Conservation (phyloP, 2,888 invertebrate genomes). For the Cryptocheilus praepositus region DNA sequence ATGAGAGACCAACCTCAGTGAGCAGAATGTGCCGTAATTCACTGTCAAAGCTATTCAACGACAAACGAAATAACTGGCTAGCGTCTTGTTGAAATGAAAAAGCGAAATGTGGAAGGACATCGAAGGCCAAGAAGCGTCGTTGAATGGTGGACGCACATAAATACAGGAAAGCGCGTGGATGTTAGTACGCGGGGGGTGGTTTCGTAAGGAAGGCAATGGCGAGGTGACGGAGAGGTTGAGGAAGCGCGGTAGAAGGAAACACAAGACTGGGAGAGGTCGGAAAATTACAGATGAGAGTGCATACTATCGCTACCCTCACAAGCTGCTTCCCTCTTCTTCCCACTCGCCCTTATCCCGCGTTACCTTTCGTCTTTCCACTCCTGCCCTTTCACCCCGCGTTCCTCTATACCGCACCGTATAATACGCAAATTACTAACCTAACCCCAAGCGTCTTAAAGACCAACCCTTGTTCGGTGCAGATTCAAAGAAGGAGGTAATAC, state of each 20-base stretch:
- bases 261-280: slow-evolving; percentile 39
- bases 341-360: too few species aligned
- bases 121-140: too few species aligned
- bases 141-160: background rate
- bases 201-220: background rate
- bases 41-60: slow-evolving; percentile 48
- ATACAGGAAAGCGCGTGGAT: background rate
- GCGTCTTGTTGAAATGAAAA: slow-evolving; percentile 56
- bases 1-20: slow-evolving; percentile 3
- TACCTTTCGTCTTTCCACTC: slow-evolving; percentile 7
- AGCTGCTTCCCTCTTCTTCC: slow-evolving; percentile 5
- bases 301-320: slow-evolving; percentile 38
- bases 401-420: slow-evolving; percentile 55
- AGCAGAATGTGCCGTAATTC: slow-evolving; percentile 50
- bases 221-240: slow-evolving; percentile 6
- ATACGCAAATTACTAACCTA: slow-evolving; percentile 70
- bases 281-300: slow-evolving; percentile 65
- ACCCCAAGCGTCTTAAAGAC: slow-evolving; percentile 63
- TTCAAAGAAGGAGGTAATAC: slow-evolving; percentile 63
- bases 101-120: slow-evolving; percentile 15
- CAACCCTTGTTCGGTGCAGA: slow-evolving; percentile 63
- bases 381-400: slow-evolving; percentile 24
- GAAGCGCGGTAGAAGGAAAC: slow-evolving; percentile 23
- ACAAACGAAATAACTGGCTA: slow-evolving; percentile 57
- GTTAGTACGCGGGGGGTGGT: background rate